A percentile compares a stretch with the other conserved stretches of the same genome.
phyloP scores from a whole-genome alignment of 2,113 vertebrate species.

The Ceyx melanurus region DNA sequence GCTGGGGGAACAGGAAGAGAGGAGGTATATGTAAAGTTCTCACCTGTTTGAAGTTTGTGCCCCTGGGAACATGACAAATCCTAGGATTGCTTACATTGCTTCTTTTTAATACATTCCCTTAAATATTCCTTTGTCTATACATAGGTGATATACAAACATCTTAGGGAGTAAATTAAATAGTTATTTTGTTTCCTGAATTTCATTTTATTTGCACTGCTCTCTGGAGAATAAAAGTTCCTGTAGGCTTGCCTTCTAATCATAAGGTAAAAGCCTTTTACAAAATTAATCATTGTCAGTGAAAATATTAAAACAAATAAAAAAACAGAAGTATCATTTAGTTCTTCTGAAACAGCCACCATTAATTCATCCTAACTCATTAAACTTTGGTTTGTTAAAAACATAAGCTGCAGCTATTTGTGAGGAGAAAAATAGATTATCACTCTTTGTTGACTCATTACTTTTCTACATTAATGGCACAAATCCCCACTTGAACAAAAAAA shows the following conservation, averaged over 20 bases:
- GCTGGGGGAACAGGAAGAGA: neutral
- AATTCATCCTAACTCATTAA: neutral
- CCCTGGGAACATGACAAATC: neutral
- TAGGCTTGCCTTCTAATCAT: neutral
- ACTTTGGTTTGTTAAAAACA: neutral
- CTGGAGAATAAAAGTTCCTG: neutral
- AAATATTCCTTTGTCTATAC: neutral
- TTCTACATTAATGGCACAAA: neutral
- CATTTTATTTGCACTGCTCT: neutral
- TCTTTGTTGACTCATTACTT: neutral
- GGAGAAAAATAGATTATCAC: neutral
- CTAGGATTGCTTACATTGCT: neutral
- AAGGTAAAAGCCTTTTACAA: neutral
- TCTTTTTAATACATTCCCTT: neutral
- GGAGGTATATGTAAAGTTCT: neutral
- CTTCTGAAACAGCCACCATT: neutral
- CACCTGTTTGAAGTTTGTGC: neutral
- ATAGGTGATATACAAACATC: neutral
- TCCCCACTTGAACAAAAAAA: neutral
- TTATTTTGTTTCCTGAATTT: neutral
- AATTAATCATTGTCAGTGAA: neutral
- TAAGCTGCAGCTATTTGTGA: neutral
- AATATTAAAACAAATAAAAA: neutral
- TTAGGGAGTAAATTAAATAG: neutral
- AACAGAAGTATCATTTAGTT: neutral